Evolutionary conservation across 2,113 vertebrate species (phyloP).

Genomic region (Tachysurus fulvidraco): DNA sequence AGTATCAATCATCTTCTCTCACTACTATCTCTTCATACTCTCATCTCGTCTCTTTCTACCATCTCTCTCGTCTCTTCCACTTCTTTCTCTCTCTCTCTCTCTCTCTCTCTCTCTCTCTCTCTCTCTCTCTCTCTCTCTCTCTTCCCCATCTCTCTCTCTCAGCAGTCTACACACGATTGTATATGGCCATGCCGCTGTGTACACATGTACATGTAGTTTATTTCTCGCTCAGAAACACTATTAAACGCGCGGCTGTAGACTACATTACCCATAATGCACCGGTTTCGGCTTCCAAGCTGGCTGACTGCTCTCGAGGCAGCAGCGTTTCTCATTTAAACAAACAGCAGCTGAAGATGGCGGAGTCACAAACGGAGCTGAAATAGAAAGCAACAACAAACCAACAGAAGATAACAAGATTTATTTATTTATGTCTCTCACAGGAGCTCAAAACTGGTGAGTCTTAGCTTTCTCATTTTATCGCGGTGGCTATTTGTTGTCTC

Average conservation of each 20-base stretch:
- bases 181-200: slow-evolving; percentile 30
- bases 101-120: slow-evolving; percentile 1
- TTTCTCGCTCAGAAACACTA: slow-evolving; percentile 29
- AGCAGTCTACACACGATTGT: slow-evolving; percentile 59
- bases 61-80: neutral
- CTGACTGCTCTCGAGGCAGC: slow-evolving; percentile 73
- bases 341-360: slow-evolving; percentile 79
- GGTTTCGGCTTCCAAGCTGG: slow-evolving; percentile 73
- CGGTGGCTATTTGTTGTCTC: neutral
- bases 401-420: no score
- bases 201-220: slow-evolving; percentile 71
- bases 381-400: neutral
- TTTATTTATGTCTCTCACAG: neutral
- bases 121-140: neutral
- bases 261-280: slow-evolving; percentile 67
- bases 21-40: no score
- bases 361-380: slow-evolving; percentile 68
- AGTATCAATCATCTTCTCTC: no score
- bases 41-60: slow-evolving; percentile 9
- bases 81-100: slow-evolving; percentile 8
- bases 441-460: neutral
- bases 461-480: neutral
- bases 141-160: neutral
- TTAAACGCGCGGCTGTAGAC: slow-evolving; percentile 33
- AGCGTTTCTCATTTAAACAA: slow-evolving; percentile 83